Percentiles rank a stretch among this genome's conserved stretches.
phyloP scores from a whole-genome alignment of 2,888 invertebrate species.

The Drosophila merina region DNA sequence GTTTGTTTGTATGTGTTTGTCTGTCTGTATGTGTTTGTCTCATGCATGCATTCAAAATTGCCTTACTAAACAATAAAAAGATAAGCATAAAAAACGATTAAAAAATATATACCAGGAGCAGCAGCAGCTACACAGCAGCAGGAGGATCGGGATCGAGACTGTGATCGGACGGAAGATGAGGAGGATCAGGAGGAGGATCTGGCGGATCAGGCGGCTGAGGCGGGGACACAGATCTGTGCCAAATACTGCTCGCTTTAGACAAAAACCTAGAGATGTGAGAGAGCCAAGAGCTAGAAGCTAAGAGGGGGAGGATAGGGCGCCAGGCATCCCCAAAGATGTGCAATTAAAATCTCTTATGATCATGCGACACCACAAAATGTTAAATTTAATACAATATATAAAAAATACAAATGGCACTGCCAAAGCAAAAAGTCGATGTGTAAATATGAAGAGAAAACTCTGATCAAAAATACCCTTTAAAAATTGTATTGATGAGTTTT shows the following conservation, averaged over 20 bases:
- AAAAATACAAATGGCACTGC: conserved; percentile 62
- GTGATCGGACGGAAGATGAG: conserved; percentile 16
- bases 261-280: conserved; percentile 4
- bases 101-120: conserved; percentile 60
- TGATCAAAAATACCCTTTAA: conserved; percentile 24
- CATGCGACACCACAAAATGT: conserved; percentile 29
- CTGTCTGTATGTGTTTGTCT: conserved; percentile 31
- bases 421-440: conserved; percentile 52
- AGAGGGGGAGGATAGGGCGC: conserved; percentile 26
- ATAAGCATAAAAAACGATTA: conserved; percentile 30
- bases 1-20: conserved; percentile 23
- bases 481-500: conserved; percentile 18
- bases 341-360: conserved; percentile 45
- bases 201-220: conserved; percentile 29
- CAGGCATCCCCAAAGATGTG: conserved; percentile 27
- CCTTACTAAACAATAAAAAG: conserved; percentile 68
- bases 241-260: conserved; percentile 65
- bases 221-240: conserved; percentile 29
- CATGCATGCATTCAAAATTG: conserved; percentile 61
- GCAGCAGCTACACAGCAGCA: conserved; percentile 61
- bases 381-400: conserved; percentile 15
- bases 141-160: conserved; percentile 26
- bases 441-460: conserved; percentile 8
- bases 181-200: conserved; percentile 10
- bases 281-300: conserved; percentile 23